Percentiles rank a stretch among this genome's conserved stretches.
These are phyloP conservation scores for Indicator indicator DNA, from an alignment of 2,113 vertebrate genomes.

Conservation along the genomic window DNA sequence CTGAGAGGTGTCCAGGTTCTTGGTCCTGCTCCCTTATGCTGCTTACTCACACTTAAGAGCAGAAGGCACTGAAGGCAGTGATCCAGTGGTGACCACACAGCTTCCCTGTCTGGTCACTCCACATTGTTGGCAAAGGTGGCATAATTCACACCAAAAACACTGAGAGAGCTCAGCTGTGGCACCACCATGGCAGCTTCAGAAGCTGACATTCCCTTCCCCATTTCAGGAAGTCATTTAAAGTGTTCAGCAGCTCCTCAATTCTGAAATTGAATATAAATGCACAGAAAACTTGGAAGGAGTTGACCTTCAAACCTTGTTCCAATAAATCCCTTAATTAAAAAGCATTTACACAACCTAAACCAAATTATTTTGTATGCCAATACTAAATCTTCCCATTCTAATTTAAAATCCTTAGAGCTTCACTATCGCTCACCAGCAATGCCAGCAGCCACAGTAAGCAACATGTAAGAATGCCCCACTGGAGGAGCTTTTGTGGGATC, in stretches of 20 bases:
- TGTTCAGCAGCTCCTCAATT: constrained; percentile 19
- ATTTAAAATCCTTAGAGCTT: constrained; percentile 45
- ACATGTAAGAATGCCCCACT: background rate
- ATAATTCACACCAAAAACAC: background rate
- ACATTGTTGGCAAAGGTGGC: background rate
- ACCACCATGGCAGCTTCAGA: background rate
- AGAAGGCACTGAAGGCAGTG: background rate
- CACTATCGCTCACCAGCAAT: background rate
- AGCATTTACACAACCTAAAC: constrained; percentile 71
- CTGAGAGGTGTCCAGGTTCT: background rate
- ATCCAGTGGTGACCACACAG: background rate
- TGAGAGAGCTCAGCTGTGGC: background rate
- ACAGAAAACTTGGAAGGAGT: background rate
- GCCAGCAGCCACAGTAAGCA: background rate
- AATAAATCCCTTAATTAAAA: constrained; percentile 48
- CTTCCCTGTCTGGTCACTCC: background rate
- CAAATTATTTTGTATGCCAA: constrained; percentile 55
- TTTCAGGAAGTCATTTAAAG: background rate
- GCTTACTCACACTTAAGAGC: background rate
- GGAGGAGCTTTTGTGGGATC: background rate
- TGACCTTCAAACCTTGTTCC: constrained; percentile 67
- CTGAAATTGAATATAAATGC: background rate
- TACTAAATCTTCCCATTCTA: constrained; percentile 52
- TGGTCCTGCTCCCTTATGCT: background rate
- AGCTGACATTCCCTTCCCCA: background rate